These are phyloP conservation scores for Napeogenes inachia DNA, from an alignment of 2,888 invertebrate genomes.

Conservation along the genomic window DNA sequence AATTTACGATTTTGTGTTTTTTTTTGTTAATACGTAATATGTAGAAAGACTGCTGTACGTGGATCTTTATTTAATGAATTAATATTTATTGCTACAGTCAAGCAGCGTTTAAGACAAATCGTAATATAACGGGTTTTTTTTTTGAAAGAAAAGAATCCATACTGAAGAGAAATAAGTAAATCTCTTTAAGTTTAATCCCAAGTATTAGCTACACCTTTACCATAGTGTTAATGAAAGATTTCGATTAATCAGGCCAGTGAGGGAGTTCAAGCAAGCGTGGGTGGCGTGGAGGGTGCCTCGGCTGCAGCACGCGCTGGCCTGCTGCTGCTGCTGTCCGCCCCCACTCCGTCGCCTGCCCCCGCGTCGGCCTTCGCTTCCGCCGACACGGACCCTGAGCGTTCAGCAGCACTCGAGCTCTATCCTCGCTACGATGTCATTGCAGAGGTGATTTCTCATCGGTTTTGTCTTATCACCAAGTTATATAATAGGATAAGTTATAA, in stretches of 20 bases:
- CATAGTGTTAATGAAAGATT: slow-evolving; percentile 31
- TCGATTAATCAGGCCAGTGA: slow-evolving; percentile 36
- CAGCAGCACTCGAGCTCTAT: slow-evolving; percentile 47
- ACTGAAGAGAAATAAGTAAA: too few species aligned
- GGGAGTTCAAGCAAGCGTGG: slow-evolving; percentile 25
- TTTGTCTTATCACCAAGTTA: neutral
- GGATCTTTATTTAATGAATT: too few species aligned
- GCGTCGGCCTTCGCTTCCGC: slow-evolving; percentile 35
- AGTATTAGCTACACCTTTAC: neutral
- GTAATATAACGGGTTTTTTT: too few species aligned
- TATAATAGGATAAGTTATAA: neutral
- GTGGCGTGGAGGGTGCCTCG: slow-evolving; percentile 25
- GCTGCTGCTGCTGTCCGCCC: slow-evolving; percentile 36
- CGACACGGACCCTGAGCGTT: slow-evolving; percentile 32
- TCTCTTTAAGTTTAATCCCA: neutral
- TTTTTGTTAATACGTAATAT: too few species aligned
- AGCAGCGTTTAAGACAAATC: too few species aligned
- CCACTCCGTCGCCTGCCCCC: slow-evolving; percentile 30
- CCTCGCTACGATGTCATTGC: slow-evolving; percentile 50
- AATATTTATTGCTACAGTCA: too few species aligned
- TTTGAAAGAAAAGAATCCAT: too few species aligned
- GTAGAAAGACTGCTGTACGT: too few species aligned
- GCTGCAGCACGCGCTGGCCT: slow-evolving; percentile 32
- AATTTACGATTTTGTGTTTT: too few species aligned
- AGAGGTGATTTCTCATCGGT: slow-evolving; percentile 17